Conservation (phyloP, 2,797 vertebrate species). For the Cephalopachus bancanus region DNA sequence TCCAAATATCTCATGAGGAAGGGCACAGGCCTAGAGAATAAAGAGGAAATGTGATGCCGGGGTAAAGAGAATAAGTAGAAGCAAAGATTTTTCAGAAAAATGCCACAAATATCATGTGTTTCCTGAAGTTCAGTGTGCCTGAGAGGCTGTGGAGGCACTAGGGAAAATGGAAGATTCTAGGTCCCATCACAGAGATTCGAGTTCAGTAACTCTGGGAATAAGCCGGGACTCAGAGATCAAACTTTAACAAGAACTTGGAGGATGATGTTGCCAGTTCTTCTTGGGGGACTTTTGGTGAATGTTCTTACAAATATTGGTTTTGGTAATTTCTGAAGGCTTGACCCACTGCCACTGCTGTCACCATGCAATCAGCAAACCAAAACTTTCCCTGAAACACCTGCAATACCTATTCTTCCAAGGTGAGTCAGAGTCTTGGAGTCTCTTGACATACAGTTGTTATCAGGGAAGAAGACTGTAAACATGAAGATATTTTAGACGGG, state of each 20-base stretch:
- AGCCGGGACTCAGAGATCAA: background rate
- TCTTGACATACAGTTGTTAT: background rate
- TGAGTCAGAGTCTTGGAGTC: background rate
- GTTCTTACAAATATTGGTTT: background rate
- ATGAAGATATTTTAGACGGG: background rate
- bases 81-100: background rate
- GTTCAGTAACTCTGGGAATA: background rate
- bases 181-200: background rate
- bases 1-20: background rate
- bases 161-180: background rate
- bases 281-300: background rate
- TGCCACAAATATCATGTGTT: background rate
- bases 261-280: background rate
- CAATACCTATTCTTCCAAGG: background rate
- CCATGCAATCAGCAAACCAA: background rate
- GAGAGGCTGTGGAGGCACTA: background rate
- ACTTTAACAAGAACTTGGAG: background rate
- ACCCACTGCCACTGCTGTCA: background rate
- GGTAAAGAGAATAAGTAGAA: background rate
- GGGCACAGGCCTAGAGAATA: background rate
- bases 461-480: background rate
- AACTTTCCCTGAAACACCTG: background rate
- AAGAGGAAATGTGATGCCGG: background rate
- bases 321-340: background rate
- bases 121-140: background rate